phyloP scores from a whole-genome alignment of 1,140 invertebrate species.

The Acyrthosiphon pisum region DNA sequence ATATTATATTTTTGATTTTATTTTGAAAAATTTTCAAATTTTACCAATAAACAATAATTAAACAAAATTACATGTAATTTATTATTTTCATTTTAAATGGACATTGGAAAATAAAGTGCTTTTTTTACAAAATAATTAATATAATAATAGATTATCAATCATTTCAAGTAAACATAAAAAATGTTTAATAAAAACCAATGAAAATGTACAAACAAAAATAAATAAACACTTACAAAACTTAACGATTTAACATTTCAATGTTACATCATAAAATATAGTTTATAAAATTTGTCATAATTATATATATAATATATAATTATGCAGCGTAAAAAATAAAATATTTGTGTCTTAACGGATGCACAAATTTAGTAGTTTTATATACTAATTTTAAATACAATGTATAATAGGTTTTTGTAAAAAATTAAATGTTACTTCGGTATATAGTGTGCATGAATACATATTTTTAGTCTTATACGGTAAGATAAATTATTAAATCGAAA shows the following conservation, averaged over 20 bases:
- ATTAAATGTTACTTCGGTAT: conserved; percentile 30
- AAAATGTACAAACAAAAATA: conserved; percentile 55
- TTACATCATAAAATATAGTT: conserved; percentile 42
- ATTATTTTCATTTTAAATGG: conserved; percentile 34
- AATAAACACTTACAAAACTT: conserved; percentile 58
- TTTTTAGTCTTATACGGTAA: conserved; percentile 16
- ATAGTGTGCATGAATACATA: neutral
- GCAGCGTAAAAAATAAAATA: conserved; percentile 33
- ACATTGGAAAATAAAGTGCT: conserved; percentile 5
- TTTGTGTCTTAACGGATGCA: neutral
- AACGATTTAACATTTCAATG: conserved; percentile 51
- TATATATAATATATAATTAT: conserved; percentile 34
- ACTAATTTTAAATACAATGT: conserved; percentile 3
- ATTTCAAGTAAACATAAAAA: conserved; percentile 7
- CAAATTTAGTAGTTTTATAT: neutral
- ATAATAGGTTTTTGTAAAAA: conserved; percentile 5
- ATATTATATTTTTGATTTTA: conserved; percentile 12
- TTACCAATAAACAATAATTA: conserved; percentile 19
- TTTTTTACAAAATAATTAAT: conserved; percentile 35
- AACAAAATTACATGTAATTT: conserved; percentile 41
- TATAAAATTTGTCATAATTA: conserved; percentile 27
- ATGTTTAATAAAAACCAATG: conserved; percentile 52
- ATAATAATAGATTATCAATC: conserved; percentile 46
- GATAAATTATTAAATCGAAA: conserved; percentile 37
- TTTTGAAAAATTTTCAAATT: neutral